Percentiles rank a stretch among this genome's conserved stretches.
These are phyloP conservation scores for Plecturocebus donacophilus DNA, from an alignment of 2,113 vertebrate species.

Conservation along the genomic window DNA sequence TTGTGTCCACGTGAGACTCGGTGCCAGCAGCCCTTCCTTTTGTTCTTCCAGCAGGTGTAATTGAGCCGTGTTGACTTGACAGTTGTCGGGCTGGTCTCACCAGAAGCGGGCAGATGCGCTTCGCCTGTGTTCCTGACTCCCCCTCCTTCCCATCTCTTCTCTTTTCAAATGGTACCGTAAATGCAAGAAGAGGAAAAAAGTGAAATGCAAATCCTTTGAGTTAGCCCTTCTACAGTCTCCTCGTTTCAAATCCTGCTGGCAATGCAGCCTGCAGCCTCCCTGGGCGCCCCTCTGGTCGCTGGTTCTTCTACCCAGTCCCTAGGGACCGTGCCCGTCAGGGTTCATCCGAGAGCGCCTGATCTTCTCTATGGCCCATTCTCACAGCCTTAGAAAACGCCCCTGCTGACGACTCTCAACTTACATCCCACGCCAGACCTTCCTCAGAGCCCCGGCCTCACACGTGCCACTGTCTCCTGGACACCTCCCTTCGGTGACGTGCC, in stretches of 20 bases:
- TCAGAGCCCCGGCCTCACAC: background rate
- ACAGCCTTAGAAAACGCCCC: background rate
- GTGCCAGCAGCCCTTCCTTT: background rate
- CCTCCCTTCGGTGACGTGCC: accelerated
- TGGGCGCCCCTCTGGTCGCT: background rate
- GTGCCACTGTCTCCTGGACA: background rate
- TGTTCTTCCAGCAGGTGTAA: background rate
- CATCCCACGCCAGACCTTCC: background rate
- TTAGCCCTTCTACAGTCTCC: background rate
- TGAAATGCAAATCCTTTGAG: background rate
- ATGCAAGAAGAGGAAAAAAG: background rate
- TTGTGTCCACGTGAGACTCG: accelerated
- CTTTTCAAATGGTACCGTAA: background rate
- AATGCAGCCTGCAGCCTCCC: accelerated
- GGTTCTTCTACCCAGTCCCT: background rate
- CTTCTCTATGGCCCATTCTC: background rate
- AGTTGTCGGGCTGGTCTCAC: background rate
- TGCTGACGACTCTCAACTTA: background rate
- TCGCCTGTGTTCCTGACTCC: background rate
- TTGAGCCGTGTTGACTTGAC: background rate
- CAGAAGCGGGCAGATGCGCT: accelerated
- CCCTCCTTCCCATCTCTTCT: background rate
- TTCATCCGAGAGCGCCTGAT: background rate
- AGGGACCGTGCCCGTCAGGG: background rate
- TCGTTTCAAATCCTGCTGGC: background rate